phyloP scores from a whole-genome alignment of 2,888 invertebrate species.

The Cephus sareptanus region DNA sequence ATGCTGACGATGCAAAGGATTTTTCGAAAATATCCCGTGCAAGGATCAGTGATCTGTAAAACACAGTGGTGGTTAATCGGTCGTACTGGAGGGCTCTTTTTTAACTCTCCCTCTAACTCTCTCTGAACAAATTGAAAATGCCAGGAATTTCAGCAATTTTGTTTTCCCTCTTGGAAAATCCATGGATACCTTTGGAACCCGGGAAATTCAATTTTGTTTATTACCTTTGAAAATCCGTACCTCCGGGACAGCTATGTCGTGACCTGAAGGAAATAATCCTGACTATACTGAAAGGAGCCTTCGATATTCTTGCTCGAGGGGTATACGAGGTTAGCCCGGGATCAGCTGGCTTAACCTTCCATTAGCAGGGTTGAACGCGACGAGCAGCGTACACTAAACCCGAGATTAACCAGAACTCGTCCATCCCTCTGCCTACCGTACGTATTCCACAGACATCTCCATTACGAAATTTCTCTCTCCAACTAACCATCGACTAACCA shows the following conservation, averaged over 20 bases:
- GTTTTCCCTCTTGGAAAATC: not conserved
- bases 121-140: not conserved
- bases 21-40: not conserved
- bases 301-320: not conserved
- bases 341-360: conserved; percentile 53
- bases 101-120: not conserved
- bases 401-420: conserved; percentile 23
- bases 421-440: not conserved
- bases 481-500: not conserved
- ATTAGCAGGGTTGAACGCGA: conserved; percentile 43
- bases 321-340: conserved; percentile 39
- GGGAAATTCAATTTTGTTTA: not conserved
- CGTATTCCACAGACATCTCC: conserved; percentile 9
- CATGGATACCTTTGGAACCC: not conserved
- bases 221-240: not conserved
- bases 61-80: not conserved
- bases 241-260: not conserved
- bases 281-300: not conserved
- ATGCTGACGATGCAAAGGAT: not conserved
- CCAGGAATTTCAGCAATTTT: not conserved
- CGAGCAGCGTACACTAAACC: conserved; percentile 39
- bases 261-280: not conserved
- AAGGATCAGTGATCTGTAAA: not conserved
- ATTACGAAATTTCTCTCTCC: not conserved
- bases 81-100: not conserved